phyloP scores from a whole-genome alignment of 2,797 vertebrate species.

The Zonotrichia albicollis region DNA sequence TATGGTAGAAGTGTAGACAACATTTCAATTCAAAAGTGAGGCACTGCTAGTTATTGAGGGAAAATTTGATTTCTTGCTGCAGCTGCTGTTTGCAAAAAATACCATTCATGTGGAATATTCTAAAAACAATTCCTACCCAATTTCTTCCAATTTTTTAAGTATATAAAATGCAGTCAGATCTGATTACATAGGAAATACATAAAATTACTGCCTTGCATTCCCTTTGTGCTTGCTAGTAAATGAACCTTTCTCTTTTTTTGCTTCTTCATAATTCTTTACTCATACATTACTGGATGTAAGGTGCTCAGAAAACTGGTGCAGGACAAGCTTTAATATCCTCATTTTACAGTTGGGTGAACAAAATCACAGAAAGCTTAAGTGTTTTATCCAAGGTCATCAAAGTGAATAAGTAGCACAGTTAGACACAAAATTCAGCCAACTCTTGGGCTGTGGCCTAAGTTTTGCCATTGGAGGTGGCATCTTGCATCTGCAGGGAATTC shows the following conservation, averaged over 20 bases:
- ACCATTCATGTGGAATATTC: not conserved
- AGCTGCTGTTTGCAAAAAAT: not conserved
- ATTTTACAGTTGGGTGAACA: conserved; percentile 12
- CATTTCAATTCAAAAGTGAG: not conserved
- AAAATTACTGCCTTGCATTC: not conserved
- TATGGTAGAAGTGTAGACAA: not conserved
- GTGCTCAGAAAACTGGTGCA: not conserved
- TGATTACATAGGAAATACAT: not conserved
- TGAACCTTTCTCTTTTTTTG: not conserved
- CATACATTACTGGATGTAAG: not conserved
- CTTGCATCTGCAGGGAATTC: not conserved
- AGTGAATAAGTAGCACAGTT: not conserved
- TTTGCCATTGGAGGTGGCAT: not conserved
- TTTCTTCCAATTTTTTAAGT: not conserved
- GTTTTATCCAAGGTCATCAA: not conserved
- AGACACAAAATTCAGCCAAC: not conserved
- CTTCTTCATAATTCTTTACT: not conserved
- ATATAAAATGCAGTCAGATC: not conserved
- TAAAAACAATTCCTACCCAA: not conserved
- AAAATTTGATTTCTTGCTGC: not conserved
- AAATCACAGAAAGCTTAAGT: not conserved
- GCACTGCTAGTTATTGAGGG: not conserved
- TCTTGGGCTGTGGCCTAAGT: not conserved
- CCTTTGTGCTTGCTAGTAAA: not conserved
- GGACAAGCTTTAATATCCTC: conserved; percentile 21